Conservation (phyloP, 23 tunicate genomes). For the Oikopleura albicans region DNA sequence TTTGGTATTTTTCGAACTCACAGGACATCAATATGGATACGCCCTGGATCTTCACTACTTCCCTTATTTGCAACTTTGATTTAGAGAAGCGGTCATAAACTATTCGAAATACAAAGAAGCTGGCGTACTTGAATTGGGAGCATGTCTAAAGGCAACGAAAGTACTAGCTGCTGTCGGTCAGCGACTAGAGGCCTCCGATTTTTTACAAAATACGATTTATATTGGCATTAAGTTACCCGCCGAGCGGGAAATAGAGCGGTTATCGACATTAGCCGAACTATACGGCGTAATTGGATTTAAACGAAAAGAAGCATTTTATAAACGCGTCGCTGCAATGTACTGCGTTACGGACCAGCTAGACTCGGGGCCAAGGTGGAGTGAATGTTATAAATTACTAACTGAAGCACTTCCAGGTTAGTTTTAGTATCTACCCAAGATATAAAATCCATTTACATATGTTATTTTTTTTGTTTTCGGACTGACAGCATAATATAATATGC, state of each 20-base stretch:
- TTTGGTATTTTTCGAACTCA: too few relatives aligned
- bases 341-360: constrained; percentile 63
- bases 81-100: constrained; percentile 76
- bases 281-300: constrained; percentile 53
- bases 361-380: not conserved
- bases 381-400: constrained; percentile 37
- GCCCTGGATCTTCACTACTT: too few relatives aligned
- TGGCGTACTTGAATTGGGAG: constrained; percentile 66
- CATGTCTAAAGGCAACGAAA: constrained; percentile 93
- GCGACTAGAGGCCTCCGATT: constrained; percentile 61
- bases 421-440: too few relatives aligned
- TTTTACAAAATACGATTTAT: constrained; percentile 84
- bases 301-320: constrained; percentile 67
- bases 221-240: constrained; percentile 47
- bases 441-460: too few relatives aligned
- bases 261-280: constrained; percentile 36
- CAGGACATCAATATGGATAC: too few relatives aligned
- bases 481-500: too few relatives aligned
- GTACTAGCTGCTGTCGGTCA: constrained; percentile 39
- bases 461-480: too few relatives aligned
- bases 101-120: constrained; percentile 34
- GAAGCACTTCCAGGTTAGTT: constrained; percentile 26
- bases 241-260: constrained; percentile 6
- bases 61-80: too few relatives aligned
- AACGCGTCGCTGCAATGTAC: constrained; percentile 97